phyloP scores from a whole-genome alignment of 2,113 vertebrate species.

The Erythrolamprus reginae region DNA sequence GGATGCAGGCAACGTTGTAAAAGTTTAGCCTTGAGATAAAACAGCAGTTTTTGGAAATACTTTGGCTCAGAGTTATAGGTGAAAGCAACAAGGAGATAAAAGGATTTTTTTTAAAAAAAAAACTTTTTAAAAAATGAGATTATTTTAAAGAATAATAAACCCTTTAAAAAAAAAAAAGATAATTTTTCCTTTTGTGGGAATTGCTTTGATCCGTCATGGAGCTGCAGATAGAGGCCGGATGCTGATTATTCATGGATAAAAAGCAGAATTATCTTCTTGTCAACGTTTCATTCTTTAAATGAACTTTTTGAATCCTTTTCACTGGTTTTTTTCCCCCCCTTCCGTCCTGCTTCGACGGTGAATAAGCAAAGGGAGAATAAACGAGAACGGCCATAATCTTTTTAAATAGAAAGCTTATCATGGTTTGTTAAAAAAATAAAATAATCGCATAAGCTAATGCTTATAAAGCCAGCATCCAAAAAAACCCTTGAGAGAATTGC shows the following conservation, averaged over 20 bases:
- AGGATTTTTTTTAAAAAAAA: no score
- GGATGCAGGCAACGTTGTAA: neutral
- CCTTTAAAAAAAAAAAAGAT: no score
- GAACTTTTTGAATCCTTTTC: neutral
- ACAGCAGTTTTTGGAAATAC: neutral
- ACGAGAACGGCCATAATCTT: neutral
- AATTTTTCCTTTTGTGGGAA: neutral
- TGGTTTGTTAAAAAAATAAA: neutral
- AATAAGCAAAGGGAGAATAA: neutral
- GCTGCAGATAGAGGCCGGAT: neutral
- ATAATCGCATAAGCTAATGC: neutral
- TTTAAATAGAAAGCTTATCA: neutral
- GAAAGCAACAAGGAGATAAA: neutral
- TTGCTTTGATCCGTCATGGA: no score
- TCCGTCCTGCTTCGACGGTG: no score
- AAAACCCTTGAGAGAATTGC: neutral
- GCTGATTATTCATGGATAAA: neutral
- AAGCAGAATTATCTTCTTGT: neutral
- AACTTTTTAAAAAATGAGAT: no score
- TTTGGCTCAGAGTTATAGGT: neutral
- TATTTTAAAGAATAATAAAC: no score
- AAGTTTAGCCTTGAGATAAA: neutral
- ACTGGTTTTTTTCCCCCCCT: neutral
- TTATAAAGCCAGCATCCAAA: no score
- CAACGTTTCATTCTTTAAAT: neutral